Conservation (phyloP, 2,888 invertebrate genomes). For the Thecocarcelia acutangulata region DNA sequence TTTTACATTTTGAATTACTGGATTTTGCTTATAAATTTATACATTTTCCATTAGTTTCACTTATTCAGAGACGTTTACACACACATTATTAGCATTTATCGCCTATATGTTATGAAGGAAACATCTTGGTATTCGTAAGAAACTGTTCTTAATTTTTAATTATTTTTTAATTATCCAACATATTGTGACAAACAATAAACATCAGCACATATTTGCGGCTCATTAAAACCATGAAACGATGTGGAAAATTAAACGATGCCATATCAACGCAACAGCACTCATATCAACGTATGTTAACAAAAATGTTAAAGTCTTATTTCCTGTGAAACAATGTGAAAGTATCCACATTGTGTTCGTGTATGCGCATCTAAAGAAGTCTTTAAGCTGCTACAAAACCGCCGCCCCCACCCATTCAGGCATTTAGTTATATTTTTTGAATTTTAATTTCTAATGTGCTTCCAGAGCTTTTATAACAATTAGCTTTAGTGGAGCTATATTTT, state of each 20-base stretch:
- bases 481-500: conserved; percentile 36
- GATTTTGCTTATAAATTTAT: too few species aligned
- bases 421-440: conserved; percentile 6
- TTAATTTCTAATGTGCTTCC: background rate
- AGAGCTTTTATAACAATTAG: conserved; percentile 47
- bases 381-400: background rate
- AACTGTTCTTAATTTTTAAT: conserved; percentile 45
- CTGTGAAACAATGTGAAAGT: background rate
- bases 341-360: background rate
- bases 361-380: background rate
- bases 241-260: conserved; percentile 68
- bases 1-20: too few species aligned
- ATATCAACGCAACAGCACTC: conserved; percentile 4
- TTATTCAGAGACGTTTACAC: too few species aligned
- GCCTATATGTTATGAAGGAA: background rate
- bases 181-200: conserved; percentile 60
- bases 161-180: conserved; percentile 20
- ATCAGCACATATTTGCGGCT: conserved; percentile 70
- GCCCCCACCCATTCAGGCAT: background rate
- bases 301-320: background rate
- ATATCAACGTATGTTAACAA: background rate
- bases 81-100: too few species aligned
- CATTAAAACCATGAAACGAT: conserved; percentile 71
- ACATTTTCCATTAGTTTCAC: too few species aligned
- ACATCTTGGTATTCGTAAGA: background rate